phyloP scores from a whole-genome alignment of 2,888 invertebrate genomes.

The Catocala sponsa region DNA sequence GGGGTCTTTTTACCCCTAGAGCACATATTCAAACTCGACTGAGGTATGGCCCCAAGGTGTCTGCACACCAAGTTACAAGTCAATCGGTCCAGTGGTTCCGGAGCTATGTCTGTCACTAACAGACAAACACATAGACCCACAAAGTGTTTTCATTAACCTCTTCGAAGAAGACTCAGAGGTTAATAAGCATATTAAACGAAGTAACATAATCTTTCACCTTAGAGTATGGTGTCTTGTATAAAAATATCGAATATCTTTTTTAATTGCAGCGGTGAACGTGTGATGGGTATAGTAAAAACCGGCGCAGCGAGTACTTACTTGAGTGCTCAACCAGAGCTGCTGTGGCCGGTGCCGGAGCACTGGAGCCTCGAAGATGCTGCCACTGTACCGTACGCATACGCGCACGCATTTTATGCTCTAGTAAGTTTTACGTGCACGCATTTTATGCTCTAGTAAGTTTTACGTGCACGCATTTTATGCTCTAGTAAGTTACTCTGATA shows the following conservation, averaged over 20 bases:
- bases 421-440: slow-evolving; percentile 72
- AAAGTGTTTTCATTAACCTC: no score
- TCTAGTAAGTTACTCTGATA: slow-evolving; percentile 58
- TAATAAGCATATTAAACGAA: no score
- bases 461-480: slow-evolving; percentile 87
- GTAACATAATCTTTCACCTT: no score
- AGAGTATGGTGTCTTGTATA: no score
- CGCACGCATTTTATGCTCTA: slow-evolving; percentile 79
- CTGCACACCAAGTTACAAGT: no score
- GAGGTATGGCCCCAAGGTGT: no score
- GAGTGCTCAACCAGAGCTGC: slow-evolving; percentile 74
- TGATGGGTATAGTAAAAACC: slow-evolving; percentile 89
- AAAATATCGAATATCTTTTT: background rate
- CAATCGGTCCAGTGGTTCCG: no score
- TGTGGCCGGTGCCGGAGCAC: slow-evolving; percentile 90
- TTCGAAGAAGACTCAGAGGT: no score
- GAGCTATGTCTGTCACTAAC: no score
- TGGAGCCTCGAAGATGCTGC: slow-evolving; percentile 93
- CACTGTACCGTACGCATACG: slow-evolving; percentile 92
- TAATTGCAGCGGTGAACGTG: slow-evolving; percentile 73
- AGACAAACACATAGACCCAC: no score
- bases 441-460: slow-evolving; percentile 68
- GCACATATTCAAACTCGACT: no score
- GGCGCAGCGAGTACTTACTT: slow-evolving; percentile 87
- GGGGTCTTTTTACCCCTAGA: no score